Base-by-base conservation (phyloP, 2,888 invertebrate species). In the Esperia sulphurella region DNA sequence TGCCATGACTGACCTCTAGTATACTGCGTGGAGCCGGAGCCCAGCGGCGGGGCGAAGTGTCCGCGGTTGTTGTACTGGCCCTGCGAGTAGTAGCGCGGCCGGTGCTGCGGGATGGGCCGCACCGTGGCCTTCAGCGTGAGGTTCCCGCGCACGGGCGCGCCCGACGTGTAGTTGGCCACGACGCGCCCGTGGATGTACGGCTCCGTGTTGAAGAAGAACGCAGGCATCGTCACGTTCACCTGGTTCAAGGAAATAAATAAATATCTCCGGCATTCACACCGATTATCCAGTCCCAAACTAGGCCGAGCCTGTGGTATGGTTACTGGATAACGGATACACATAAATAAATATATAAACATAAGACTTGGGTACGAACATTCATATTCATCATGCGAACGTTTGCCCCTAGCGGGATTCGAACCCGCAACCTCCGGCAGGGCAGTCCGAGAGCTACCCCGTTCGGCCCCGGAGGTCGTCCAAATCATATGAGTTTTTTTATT, bases 121-220 rank as follows among this genome's bases (percentile, higher is more conserved):
- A 97, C 88, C 21, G 93, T 94, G 0, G 96, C 96, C 75, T 93
- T 94, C 0, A 98, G 86, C 0, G 97, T 97, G 14, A 97, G 91
- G 86, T 98, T 98, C 8, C 98, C 98, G 33, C 90, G 90, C 0
- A 97, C 97, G 0, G 98, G 97, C 28, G 95, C 95, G 0, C 98
- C 98, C 51, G 96, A 97, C 0, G 98, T 98, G 73, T 97, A 98
- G 92, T 98, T 98, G 0, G 98, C 98, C 93, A 96, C 95, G 1
- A 98, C 92, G 0, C 94, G 92, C 0, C 98, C 98, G 68, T 94
- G 92, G 68, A 98, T 93, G 68, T 90, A 97, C 8, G 91, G 92
- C 64, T 97, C 97, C 14, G 95, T 95, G 66, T 95, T 95, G 77
- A 97, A 95, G 87, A 98, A 96, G 79, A 97, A 97, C 0, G 97